These are phyloP conservation scores for Lamprotornis superbus DNA, from an alignment of 2,113 vertebrate genomes.

Conservation along the genomic window DNA sequence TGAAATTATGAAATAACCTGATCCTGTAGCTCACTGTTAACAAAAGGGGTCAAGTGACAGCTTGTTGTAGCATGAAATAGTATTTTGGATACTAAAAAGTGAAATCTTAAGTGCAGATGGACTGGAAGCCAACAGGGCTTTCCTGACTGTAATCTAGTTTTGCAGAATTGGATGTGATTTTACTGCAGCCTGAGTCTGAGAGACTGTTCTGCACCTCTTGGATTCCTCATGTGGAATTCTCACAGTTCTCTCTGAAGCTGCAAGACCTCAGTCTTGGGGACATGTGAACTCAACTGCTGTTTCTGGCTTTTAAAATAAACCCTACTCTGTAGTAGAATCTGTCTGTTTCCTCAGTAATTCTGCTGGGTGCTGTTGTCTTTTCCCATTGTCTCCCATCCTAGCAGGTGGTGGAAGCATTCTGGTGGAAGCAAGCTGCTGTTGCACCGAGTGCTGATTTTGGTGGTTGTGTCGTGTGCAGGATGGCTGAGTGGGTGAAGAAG, in stretches of 20 bases:
- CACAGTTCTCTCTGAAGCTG: background rate
- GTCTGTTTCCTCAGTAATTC: background rate
- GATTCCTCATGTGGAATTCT: background rate
- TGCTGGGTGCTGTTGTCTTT: background rate
- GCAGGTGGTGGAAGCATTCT: background rate
- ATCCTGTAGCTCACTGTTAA: background rate
- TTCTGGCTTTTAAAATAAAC: background rate
- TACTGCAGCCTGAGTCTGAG: background rate
- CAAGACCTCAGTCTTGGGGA: background rate
- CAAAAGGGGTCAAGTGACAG: background rate
- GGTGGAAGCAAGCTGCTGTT: background rate
- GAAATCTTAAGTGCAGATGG: background rate
- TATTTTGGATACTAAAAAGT: background rate
- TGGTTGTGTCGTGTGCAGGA: conserved; percentile 70
- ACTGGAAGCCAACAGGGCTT: background rate
- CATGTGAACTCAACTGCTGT: background rate
- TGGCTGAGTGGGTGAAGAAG: conserved; percentile 96
- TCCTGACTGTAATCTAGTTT: background rate
- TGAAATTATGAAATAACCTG: background rate
- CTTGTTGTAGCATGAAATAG: background rate
- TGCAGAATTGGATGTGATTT: background rate
- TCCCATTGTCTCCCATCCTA: background rate
- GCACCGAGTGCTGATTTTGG: accelerated
- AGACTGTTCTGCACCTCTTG: background rate
- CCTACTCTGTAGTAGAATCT: background rate